Percentiles rank a stretch among this genome's conserved stretches.
Evolutionary conservation across 2,113 vertebrate genomes (phyloP).

Genomic region (Hippocampus mohnikei): DNA sequence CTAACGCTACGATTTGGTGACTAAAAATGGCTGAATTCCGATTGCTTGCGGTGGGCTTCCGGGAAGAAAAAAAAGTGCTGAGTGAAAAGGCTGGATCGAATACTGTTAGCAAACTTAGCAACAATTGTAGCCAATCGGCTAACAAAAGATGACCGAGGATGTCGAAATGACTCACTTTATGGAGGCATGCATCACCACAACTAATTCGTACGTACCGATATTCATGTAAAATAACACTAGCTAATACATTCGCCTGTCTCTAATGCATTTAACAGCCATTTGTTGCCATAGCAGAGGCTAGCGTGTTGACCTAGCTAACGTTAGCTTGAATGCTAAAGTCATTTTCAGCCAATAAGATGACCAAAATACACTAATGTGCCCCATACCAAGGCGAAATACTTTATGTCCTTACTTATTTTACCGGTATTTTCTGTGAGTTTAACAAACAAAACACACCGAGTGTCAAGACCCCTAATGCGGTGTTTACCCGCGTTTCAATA

Average conservation of each 20-base stretch:
- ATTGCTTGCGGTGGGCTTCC: not conserved
- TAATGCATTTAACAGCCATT: constrained; percentile 23
- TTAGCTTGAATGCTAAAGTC: constrained; percentile 63
- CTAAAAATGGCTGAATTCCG: not conserved
- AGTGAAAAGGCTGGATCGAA: constrained; percentile 51
- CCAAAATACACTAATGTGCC: constrained; percentile 50
- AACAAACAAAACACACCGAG: not conserved
- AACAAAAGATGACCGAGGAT: constrained; percentile 28
- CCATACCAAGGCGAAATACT: constrained; percentile 41
- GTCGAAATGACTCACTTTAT: constrained; percentile 32
- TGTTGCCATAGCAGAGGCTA: constrained; percentile 52
- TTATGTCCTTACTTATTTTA: not conserved
- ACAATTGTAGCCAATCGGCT: constrained; percentile 44
- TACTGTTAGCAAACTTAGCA: constrained; percentile 58
- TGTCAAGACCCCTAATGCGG: no score
- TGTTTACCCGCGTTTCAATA: not conserved
- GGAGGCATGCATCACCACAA: not conserved
- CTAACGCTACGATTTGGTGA: not conserved
- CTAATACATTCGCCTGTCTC: not conserved
- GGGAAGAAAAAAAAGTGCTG: constrained; percentile 16
- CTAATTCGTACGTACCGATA: fast-evolving
- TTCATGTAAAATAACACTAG: not conserved
- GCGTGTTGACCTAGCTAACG: constrained; percentile 55
- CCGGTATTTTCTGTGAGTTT: not conserved
- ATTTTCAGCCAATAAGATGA: constrained; percentile 60